phyloP scores from a whole-genome alignment of 1,140 invertebrate genomes.

The Drosophila takahashii region DNA sequence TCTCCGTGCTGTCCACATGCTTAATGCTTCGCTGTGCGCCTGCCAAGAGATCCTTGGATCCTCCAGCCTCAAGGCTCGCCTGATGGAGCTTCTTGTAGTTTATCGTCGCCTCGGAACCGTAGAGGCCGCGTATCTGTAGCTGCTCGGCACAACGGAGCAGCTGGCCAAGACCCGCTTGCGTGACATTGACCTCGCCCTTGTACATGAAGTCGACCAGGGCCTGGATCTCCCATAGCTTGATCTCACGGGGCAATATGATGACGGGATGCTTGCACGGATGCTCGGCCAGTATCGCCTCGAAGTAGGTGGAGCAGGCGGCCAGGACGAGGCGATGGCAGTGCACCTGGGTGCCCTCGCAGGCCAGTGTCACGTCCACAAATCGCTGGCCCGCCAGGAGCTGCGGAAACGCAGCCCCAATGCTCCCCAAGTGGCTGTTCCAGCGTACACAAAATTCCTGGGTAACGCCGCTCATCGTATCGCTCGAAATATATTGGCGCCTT shows the following conservation, averaged over 20 bases:
- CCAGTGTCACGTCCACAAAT: conserved; percentile 95
- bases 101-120: conserved; percentile 85
- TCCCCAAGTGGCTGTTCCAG: conserved; percentile 89
- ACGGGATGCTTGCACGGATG: conserved; percentile 95
- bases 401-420: conserved; percentile 83
- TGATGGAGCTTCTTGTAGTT: conserved; percentile 83
- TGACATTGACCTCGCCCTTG: conserved; percentile 93
- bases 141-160: conserved; percentile 92
- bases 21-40: conserved; percentile 1
- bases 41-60: conserved; percentile 14
- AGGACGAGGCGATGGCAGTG: conserved; percentile 95
- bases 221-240: conserved; percentile 90
- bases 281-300: conserved; percentile 91
- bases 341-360: conserved; percentile 93
- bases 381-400: conserved; percentile 92
- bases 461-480: conserved; percentile 84
- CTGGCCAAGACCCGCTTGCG: conserved; percentile 91
- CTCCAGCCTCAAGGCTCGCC: conserved; percentile 24
- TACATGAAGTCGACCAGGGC: conserved; percentile 95
- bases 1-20: conserved; percentile 55
- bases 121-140: conserved; percentile 89
- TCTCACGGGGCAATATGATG: conserved; percentile 91
- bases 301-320: conserved; percentile 93
- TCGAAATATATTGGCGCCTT: conserved; percentile 1
- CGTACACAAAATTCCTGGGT: conserved; percentile 92